Conservation (phyloP, 1,140 invertebrate genomes). For the Carposina sasakii region DNA sequence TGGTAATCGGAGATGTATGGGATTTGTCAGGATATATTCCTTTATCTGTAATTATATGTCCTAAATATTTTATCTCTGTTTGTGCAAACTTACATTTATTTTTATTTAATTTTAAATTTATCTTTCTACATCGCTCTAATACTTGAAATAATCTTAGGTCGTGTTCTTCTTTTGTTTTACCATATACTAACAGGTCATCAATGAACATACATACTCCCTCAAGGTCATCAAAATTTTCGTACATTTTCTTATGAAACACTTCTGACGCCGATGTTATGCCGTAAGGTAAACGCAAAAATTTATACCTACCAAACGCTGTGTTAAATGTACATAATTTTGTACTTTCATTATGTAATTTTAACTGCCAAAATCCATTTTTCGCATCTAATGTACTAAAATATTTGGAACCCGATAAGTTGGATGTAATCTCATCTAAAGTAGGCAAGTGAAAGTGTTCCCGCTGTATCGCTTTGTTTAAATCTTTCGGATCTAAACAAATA, state of each 20-base stretch:
- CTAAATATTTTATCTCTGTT: constrained; percentile 9
- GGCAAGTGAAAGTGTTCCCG: constrained; percentile 6
- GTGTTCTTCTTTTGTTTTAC: constrained; percentile 3
- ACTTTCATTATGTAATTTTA: constrained; percentile 25
- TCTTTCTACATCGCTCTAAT: constrained; percentile 12
- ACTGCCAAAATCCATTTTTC: constrained; percentile 23
- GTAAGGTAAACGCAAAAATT: constrained; percentile 10
- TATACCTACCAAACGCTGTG: constrained; percentile 39
- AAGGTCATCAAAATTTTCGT: constrained; percentile 8
- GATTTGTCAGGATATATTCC: background rate
- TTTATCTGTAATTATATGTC: constrained; percentile 8
- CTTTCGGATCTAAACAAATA: constrained; percentile 7
- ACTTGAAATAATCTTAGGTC: constrained; percentile 3
- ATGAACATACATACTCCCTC: constrained; percentile 14
- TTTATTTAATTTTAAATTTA: constrained; percentile 17
- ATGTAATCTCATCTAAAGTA: constrained; percentile 24
- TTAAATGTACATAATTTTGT: constrained; percentile 47
- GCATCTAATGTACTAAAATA: background rate
- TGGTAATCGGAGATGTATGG: background rate
- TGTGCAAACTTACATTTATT: constrained; percentile 16
- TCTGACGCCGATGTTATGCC: constrained; percentile 8
- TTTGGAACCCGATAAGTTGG: background rate
- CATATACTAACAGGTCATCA: constrained; percentile 15
- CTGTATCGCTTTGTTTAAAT: background rate
- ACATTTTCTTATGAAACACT: constrained; percentile 7